Evolutionary conservation across 2,888 invertebrate species (phyloP), one percentile per base, ranked within the genome.

Genomic region (Anorthoa munda): DNA sequence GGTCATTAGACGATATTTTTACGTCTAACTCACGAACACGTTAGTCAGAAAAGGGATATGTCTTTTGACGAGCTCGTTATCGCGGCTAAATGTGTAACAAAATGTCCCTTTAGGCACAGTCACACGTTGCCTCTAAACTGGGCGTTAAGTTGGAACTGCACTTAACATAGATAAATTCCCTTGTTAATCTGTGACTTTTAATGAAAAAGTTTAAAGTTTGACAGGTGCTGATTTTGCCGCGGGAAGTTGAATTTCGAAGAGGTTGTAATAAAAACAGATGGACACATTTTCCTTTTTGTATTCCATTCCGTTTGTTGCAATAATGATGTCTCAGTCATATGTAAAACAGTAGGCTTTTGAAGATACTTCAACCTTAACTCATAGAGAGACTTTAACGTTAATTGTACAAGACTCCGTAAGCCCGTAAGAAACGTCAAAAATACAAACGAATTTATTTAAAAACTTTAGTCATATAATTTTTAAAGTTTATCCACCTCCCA

Each of bases 21-120:
- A 86, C 79, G 83, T 74, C 67, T 71, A 81, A 87, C 79, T 83
- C 81, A 85, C 74, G 76, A 83, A 76, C 75, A 75, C 77, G 72
- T 84, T 81, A 74, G 79, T 79, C 84, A 83, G 87, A 84, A 87
- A 88, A 85, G 85, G 90, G 90, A 90, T 87, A 84, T 88, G 90
- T 90, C 90, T 83, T 82, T 88, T 86, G 82, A 73, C 84, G 79
- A 84, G 84, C 77, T 85, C 87, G 77, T 87, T 87, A 87, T 81
- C 81, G 81, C 11, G n/a, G 72, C 83, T 86, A 87, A 83, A 87
- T 87, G 66, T 85, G 82, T 85, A 83, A 82, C 79, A 73, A 74
- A 75, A 75, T 81, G 73, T 79, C 75, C 75, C 74, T 84, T 77
- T 77, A 81, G 56, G 56, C 64, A 59, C 66, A 79, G 77, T 77